Evolutionary conservation across 2,888 invertebrate genomes (phyloP).

Genomic region (Ethmia dodecea): DNA sequence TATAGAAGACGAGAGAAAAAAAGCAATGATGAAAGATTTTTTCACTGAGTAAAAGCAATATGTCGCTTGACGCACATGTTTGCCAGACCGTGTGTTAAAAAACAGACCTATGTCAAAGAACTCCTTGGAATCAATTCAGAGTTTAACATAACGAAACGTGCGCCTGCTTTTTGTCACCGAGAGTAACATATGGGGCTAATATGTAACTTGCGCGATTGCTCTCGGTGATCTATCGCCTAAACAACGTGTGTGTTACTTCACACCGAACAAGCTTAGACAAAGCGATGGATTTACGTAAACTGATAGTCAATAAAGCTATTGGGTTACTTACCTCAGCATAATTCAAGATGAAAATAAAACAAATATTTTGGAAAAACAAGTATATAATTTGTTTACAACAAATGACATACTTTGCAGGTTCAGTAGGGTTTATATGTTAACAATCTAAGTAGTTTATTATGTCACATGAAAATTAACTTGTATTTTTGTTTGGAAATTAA

Average conservation of each 20-base stretch:
- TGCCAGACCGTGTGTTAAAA: slow-evolving; percentile 51
- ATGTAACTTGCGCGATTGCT: slow-evolving; percentile 47
- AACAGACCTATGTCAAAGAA: slow-evolving; percentile 48
- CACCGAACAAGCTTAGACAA: slow-evolving; percentile 9
- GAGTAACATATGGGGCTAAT: slow-evolving; percentile 51
- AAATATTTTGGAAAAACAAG: too few species aligned
- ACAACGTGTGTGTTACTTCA: slow-evolving; percentile 4
- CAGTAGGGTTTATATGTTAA: too few species aligned
- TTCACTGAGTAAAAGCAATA: slow-evolving; percentile 40
- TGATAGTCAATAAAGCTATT: too few species aligned
- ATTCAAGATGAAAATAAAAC: too few species aligned
- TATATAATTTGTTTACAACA: too few species aligned
- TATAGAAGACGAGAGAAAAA: slow-evolving; percentile 56
- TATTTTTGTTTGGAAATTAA: too few species aligned
- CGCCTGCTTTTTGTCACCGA: slow-evolving; percentile 46
- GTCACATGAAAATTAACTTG: too few species aligned
- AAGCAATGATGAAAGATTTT: slow-evolving; percentile 39
- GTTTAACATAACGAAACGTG: slow-evolving; percentile 54
- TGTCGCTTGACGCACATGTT: slow-evolving; percentile 52
- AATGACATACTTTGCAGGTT: too few species aligned
- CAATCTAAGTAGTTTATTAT: too few species aligned
- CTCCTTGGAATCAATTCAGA: slow-evolving; percentile 54
- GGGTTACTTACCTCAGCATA: too few species aligned
- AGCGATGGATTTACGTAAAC: slow-evolving; percentile 8
- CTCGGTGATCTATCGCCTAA: slow-evolving; percentile 18